phyloP scores from a whole-genome alignment of 2,113 vertebrate species.

The Sula dactylatra region DNA sequence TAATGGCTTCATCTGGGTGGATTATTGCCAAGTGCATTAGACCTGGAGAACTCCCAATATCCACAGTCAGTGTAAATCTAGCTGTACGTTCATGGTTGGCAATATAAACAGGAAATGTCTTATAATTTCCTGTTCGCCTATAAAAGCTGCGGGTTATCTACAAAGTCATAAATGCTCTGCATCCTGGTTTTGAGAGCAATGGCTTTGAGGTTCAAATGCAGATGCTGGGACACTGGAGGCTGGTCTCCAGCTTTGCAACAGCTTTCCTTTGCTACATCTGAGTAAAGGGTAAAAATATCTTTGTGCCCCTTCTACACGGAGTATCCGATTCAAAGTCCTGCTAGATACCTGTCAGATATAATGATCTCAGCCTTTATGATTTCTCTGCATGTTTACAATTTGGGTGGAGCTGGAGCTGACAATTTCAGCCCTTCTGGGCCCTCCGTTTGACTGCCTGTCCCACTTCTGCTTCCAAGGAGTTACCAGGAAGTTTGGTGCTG shows the following conservation, averaged over 20 bases:
- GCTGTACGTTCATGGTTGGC: not conserved
- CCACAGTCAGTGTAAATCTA: not conserved
- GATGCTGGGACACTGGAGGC: rapidly evolving
- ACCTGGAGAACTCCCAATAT: not conserved
- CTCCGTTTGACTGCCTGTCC: not conserved
- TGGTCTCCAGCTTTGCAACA: not conserved
- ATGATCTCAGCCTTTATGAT: rapidly evolving
- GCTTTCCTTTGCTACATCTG: not conserved
- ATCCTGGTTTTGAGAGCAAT: not conserved
- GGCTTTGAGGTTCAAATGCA: not conserved
- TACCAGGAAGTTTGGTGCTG: not conserved
- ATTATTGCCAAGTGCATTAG: not conserved
- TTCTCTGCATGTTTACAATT: not conserved
- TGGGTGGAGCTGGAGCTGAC: not conserved
- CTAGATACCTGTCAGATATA: not conserved
- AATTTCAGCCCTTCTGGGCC: not conserved
- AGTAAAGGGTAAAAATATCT: not conserved
- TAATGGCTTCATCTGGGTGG: not conserved
- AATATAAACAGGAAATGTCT: not conserved
- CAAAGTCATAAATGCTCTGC: not conserved
- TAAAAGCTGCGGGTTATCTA: not conserved
- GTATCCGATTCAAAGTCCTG: not conserved
- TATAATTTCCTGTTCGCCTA: not conserved
- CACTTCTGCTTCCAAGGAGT: not conserved
- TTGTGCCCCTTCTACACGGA: not conserved